Evolutionary conservation across 2,113 vertebrate genomes (phyloP).

Genomic region (Gila orcuttii): DNA sequence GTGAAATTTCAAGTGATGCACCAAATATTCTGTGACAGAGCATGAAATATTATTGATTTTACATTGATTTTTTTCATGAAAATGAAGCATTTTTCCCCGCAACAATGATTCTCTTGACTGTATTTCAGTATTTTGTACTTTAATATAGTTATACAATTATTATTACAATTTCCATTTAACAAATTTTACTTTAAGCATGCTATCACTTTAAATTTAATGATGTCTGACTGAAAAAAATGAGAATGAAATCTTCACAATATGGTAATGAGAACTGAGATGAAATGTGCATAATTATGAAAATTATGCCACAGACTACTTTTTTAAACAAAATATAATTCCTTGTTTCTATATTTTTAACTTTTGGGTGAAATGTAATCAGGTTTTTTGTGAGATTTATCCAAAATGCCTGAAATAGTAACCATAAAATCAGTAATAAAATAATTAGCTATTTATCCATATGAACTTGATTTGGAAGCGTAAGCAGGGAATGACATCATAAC

Average conservation of each 20-base stretch:
- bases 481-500: conserved; percentile 26
- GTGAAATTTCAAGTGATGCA: not conserved
- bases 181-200: not conserved
- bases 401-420: not conserved
- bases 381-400: not conserved
- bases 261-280: not conserved
- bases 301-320: not conserved
- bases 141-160: not conserved
- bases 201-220: not conserved
- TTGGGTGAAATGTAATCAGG: no score
- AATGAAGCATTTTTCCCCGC: not conserved
- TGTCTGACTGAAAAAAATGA: not conserved
- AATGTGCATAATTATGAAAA: not conserved
- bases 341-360: not conserved
- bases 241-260: not conserved
- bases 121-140: not conserved
- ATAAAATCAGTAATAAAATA: not conserved
- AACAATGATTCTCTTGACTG: not conserved
- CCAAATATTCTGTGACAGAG: not conserved
- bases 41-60: not conserved
- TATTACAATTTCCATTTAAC: not conserved
- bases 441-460: not conserved
- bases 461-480: not conserved
- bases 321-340: not conserved
- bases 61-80: not conserved